Base-by-base conservation (phyloP, 2,113 vertebrate species). In the Mionectes macconnelli region DNA sequence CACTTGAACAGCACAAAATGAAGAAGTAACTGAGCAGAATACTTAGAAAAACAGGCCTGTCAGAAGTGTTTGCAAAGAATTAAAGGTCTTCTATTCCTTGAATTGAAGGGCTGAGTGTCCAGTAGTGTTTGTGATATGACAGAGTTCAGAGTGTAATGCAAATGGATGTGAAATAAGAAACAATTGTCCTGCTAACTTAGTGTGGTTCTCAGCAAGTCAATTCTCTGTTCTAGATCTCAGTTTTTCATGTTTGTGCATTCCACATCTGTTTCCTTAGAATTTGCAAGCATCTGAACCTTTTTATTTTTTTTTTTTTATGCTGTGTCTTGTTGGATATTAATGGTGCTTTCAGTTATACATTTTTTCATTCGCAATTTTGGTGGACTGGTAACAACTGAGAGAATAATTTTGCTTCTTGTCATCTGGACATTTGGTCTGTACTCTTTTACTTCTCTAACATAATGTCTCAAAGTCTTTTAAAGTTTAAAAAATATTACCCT, bases 1-100 rank as follows among this genome's bases (percentile, higher is more conserved):
- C 35, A 53, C 11, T 18, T 28, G 14, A 78, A 57, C 2, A 78
- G 33, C 24, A 67, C 16, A 49, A 63, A 85, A 56, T 28, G 19
- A 73, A 49, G 44, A 52, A 81, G 40, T 79, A 91, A 80, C 21
- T 45, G 70, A 92, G 75, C n/a, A 93, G 56, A 74, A 59, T 68
- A 66, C 31, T 45, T 74, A 76, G 49, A 75, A 52, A 87, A 94
- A 88, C 62, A 89, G 56, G 27, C 2, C 19, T 18, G 18, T n/a
- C 18, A 10, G 59, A 62, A 47, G 15, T 35, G 6, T 74, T 84
- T 78, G 42, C 28, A 45, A 62, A 88, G 12, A 82, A 49, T 75
- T 62, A 62, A 74, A 70, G 22, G 4, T 69, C 64, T 60, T 59
- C 35, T 68, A 2, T 14, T 52, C 12, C n/a, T 90, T 57, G 27